Percentiles rank a stretch among this genome's conserved stretches.
Conservation (phyloP, 2,113 vertebrate species). For the Dasyurus viverrinus region DNA sequence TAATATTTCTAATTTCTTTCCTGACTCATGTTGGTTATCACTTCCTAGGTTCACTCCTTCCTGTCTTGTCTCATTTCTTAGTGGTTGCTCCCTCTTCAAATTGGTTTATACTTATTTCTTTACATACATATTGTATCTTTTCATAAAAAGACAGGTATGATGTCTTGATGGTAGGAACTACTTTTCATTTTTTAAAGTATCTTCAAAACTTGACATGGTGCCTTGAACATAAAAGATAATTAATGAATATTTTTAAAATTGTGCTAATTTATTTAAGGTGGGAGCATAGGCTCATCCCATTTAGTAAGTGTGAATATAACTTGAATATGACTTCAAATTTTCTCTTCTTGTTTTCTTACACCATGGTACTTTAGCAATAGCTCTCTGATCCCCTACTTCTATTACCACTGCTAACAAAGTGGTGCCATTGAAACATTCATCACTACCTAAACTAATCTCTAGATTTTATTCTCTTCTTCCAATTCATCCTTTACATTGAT, state of each 20-base stretch:
- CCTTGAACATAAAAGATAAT: no score
- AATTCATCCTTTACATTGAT: neutral
- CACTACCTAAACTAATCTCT: neutral
- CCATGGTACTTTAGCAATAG: no score
- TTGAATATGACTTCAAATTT: no score
- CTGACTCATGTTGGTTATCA: neutral
- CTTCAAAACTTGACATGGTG: no score
- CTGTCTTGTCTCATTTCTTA: neutral
- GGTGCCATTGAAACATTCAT: no score
- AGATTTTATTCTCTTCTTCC: neutral
- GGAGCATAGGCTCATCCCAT: no score
- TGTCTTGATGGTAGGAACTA: neutral
- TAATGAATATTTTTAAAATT: no score
- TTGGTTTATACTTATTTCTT: neutral
- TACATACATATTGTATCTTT: neutral
- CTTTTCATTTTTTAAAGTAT: neutral
- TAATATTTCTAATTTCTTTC: neutral
- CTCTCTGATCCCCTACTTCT: no score
- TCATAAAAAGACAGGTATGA: neutral
- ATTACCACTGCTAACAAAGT: no score
- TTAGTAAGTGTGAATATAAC: no score
- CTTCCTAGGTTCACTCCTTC: neutral
- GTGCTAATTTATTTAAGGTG: no score
- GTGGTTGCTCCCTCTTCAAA: neutral
- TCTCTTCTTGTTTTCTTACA: no score